These are phyloP conservation scores for Listrodromus nycthemerus DNA, from an alignment of 2,888 invertebrate genomes.

Conservation along the genomic window DNA sequence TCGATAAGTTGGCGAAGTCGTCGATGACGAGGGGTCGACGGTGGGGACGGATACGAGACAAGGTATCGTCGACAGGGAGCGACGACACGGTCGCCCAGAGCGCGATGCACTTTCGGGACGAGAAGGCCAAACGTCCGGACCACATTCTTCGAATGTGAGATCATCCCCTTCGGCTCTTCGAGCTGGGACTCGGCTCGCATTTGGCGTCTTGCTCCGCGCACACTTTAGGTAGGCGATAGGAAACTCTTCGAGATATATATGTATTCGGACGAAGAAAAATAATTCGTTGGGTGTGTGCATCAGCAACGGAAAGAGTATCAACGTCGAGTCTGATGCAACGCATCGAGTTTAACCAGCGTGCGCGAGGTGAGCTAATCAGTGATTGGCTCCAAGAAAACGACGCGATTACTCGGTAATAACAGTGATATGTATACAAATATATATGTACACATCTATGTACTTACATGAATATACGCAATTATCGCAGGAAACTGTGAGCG, in stretches of 20 bases:
- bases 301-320: slow-evolving; percentile 51
- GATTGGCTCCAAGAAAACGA: slow-evolving; percentile 54
- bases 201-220: not conserved
- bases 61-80: slow-evolving; percentile 67
- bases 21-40: slow-evolving; percentile 11
- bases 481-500: not conserved
- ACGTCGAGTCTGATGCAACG: slow-evolving; percentile 60
- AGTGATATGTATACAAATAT: not conserved
- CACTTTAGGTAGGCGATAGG: slow-evolving; percentile 7
- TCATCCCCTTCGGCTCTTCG: slow-evolving; percentile 75
- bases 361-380: slow-evolving; percentile 64
- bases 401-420: slow-evolving; percentile 12
- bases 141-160: slow-evolving; percentile 82
- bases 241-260: not conserved
- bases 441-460: not conserved
- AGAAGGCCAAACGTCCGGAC: slow-evolving; percentile 79
- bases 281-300: slow-evolving; percentile 38
- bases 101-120: slow-evolving; percentile 80
- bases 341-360: slow-evolving; percentile 46
- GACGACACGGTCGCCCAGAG: slow-evolving; percentile 74
- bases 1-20: slow-evolving; percentile 34
- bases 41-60: slow-evolving; percentile 30
- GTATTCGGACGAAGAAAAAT: slow-evolving; percentile 32
- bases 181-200: slow-evolving; percentile 37
- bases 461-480: not conserved